Conservation (phyloP, 2,888 invertebrate genomes). For the Phyllotreta cruciferae region DNA sequence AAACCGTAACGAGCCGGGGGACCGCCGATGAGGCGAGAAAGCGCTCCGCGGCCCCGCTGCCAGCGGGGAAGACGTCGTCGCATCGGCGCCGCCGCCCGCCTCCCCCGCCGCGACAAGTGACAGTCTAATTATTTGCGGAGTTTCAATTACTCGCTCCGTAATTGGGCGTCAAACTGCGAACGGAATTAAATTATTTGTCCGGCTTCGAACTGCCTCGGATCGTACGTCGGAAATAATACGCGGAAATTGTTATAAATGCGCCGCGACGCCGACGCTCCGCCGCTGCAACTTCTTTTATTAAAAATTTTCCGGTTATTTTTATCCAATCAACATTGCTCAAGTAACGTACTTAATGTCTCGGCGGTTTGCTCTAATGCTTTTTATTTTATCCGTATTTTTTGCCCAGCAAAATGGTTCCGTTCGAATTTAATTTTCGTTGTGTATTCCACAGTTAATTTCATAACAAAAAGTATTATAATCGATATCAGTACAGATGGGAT, state of each 20-base stretch:
- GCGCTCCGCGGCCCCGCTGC: slow-evolving; percentile 16
- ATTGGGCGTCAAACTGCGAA: slow-evolving; percentile 61
- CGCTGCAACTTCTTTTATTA: background rate
- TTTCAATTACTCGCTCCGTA: slow-evolving; percentile 59
- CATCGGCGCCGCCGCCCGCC: slow-evolving; percentile 53
- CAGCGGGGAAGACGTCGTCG: slow-evolving; percentile 34
- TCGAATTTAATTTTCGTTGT: slow-evolving; percentile 1
- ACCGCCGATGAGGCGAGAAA: background rate
- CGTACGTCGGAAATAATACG: slow-evolving; percentile 42
- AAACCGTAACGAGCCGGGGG: too few species aligned
- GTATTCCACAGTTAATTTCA: background rate
- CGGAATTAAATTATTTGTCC: slow-evolving; percentile 60
- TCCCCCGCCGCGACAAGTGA: slow-evolving; percentile 56
- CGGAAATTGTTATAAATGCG: slow-evolving; percentile 49
- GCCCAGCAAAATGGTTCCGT: too few species aligned
- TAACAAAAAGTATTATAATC: slow-evolving; percentile 14
- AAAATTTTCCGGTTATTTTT: too few species aligned
- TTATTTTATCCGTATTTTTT: too few species aligned
- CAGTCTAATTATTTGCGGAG: slow-evolving; percentile 60
- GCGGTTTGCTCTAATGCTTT: too few species aligned
- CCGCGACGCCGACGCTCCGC: background rate
- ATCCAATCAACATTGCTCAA: too few species aligned
- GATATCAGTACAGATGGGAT: slow-evolving; percentile 25
- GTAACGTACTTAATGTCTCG: too few species aligned
- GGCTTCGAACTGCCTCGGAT: slow-evolving; percentile 50